These are phyloP conservation scores for Elanoides forficatus DNA, from an alignment of 2,113 vertebrate genomes.

Conservation along the genomic window DNA sequence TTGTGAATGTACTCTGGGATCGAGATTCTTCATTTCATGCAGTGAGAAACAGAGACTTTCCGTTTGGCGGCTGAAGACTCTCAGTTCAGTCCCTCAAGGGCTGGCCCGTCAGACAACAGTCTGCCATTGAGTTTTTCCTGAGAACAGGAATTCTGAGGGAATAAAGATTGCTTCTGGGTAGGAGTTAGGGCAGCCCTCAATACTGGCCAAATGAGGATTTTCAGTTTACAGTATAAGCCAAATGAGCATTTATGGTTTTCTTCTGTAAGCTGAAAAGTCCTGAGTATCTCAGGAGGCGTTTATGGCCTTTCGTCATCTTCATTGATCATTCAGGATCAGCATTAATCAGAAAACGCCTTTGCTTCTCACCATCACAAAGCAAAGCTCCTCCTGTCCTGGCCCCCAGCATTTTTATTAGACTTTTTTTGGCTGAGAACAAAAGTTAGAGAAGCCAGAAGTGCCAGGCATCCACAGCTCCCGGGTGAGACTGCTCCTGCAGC, in stretches of 20 bases:
- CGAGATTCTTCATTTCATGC: background rate
- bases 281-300: slow-evolving; percentile 3
- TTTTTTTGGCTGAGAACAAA: background rate
- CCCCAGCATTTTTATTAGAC: background rate
- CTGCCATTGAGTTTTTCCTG: background rate
- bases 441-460: background rate
- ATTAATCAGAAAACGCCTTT: background rate
- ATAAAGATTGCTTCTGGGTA: background rate
- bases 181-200: background rate
- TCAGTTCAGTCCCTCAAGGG: background rate
- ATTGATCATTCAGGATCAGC: background rate
- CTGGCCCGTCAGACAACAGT: background rate
- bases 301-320: slow-evolving; percentile 28
- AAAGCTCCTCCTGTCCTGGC: background rate
- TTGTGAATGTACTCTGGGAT: background rate
- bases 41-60: background rate
- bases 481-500: background rate
- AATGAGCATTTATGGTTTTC: background rate
- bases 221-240: background rate
- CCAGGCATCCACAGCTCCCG: background rate
- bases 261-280: background rate
- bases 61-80: accelerated
- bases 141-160: background rate
- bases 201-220: background rate
- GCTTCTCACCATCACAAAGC: background rate